Evolutionary conservation across 1,140 invertebrate species (phyloP).

Genomic region (Drosophila repletoides): DNA sequence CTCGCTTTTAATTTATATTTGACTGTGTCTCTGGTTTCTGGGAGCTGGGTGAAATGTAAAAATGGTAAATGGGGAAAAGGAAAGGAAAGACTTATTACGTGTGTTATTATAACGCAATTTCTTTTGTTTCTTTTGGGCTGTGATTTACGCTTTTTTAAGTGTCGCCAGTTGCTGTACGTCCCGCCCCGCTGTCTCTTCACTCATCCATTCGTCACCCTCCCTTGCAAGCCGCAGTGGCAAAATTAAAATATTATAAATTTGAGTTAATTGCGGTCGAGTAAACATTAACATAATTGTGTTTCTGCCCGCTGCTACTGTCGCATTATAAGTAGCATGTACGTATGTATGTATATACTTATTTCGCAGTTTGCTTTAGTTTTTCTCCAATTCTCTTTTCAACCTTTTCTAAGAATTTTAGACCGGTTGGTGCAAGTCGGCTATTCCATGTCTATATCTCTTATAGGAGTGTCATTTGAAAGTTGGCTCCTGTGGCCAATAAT

Average conservation of each 20-base stretch:
- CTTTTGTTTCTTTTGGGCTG: slow-evolving; percentile 52
- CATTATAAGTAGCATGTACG: slow-evolving; percentile 67
- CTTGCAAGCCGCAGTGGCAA: slow-evolving; percentile 39
- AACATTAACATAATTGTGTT: slow-evolving; percentile 80
- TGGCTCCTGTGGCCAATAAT: slow-evolving; percentile 4
- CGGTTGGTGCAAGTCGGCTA: neutral
- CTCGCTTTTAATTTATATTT: slow-evolving; percentile 75
- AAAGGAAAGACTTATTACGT: slow-evolving; percentile 59
- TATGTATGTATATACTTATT: slow-evolving; percentile 60
- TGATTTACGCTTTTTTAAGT: slow-evolving; percentile 25
- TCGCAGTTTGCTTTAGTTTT: slow-evolving; percentile 32
- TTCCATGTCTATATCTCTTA: no score
- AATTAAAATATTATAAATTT: slow-evolving; percentile 80
- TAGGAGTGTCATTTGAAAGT: no score
- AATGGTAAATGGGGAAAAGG: slow-evolving; percentile 13
- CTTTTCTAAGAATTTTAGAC: slow-evolving; percentile 5
- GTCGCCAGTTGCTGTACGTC: slow-evolving; percentile 17
- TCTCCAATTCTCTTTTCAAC: neutral
- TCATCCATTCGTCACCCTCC: no score
- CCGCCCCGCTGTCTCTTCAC: neutral
- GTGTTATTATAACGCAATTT: slow-evolving; percentile 79
- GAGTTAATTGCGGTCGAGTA: slow-evolving; percentile 78
- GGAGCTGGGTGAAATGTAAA: slow-evolving; percentile 17
- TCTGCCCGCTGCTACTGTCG: slow-evolving; percentile 35
- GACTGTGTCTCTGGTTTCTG: slow-evolving; percentile 45